Base-by-base conservation (phyloP, 2,113 vertebrate species). In the Mugil cephalus region DNA sequence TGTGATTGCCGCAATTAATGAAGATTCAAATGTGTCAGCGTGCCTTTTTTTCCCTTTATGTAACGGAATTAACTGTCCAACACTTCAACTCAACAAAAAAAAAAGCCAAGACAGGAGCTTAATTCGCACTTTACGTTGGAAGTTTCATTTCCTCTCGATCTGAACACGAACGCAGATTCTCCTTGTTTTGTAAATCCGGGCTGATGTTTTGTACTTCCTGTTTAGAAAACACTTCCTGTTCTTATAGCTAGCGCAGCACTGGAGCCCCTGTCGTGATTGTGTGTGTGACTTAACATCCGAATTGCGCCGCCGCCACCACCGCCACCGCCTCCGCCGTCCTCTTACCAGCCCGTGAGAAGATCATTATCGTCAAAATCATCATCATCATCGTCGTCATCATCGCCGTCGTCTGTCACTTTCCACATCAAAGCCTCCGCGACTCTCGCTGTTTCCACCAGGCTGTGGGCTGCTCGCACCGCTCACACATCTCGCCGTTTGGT, bases 401-500 rank as follows among this genome's bases (percentile, higher is more conserved):
- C 15, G 38, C 10, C 56, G 9, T 80, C 88, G 73, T 72, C 76
- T 56, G 45, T 84, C 84, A 83, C 77, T 24, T 77, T 48, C 4
- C 79, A 68, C 83, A 83, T 86, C 81, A 85, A 65, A 88, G 77
- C 69, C 35, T 53, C 65, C 35, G 45, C 61, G 17, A 62, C 30
- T 51, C 21, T 64, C 72, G 61, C 69, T 69, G 85, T 71, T 66
- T 83, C 61, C 56, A 69, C 35, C 61, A 70, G 18, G 69, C 67
- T 68, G 72, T 71, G 71, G 65, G 67, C 84, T 43, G 17, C 60
- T 47, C 69, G 19, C 77, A 80, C 72, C 59, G 70, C 72, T 78
- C 78, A 69, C 83, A 76, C 72, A 43, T 84, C 83, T 77, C 17
- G 36, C 75, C 83, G 82, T 84, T 87, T 84, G 80, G 69, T 74